These are phyloP conservation scores for Drosophila sordidula DNA, from an alignment of 2,888 invertebrate species.

Conservation along the genomic window DNA sequence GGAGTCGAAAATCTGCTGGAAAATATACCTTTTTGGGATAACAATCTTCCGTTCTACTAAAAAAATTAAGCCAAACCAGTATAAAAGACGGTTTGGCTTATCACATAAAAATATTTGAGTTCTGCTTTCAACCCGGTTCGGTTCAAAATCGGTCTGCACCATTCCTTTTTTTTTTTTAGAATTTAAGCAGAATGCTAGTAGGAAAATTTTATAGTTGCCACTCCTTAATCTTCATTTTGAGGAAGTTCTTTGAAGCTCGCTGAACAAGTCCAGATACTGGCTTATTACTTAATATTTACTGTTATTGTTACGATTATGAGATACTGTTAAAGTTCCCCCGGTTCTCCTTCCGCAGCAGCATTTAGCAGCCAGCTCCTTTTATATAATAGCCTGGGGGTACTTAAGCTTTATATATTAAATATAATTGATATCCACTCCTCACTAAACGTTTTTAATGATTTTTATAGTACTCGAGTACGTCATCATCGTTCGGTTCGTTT, in stretches of 20 bases:
- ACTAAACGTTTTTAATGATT: slow-evolving; percentile 37
- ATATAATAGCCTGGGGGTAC: slow-evolving; percentile 4
- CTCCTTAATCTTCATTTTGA: background rate
- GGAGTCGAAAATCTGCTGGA: too few relatives aligned
- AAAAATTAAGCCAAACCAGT: too few relatives aligned
- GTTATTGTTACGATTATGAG: background rate
- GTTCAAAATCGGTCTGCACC: too few relatives aligned
- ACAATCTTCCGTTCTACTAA: too few relatives aligned
- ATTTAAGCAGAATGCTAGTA: background rate
- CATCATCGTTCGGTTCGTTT: slow-evolving; percentile 28
- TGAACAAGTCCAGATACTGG: background rate
- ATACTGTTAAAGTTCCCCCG: background rate
- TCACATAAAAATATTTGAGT: background rate
- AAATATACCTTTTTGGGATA: too few relatives aligned
- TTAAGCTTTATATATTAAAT: slow-evolving; percentile 16
- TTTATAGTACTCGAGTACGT: slow-evolving; percentile 31
- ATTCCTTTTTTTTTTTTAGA: too few relatives aligned
- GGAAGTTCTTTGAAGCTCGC: background rate
- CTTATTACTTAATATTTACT: background rate
- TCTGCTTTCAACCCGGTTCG: background rate
- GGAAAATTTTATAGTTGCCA: background rate
- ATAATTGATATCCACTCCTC: slow-evolving; percentile 30
- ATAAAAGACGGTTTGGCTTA: too few relatives aligned
- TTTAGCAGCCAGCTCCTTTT: background rate
- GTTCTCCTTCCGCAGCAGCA: background rate